These are phyloP conservation scores for Nixonia krombeini DNA, from an alignment of 1,140 invertebrate genomes.

Conservation along the genomic window DNA sequence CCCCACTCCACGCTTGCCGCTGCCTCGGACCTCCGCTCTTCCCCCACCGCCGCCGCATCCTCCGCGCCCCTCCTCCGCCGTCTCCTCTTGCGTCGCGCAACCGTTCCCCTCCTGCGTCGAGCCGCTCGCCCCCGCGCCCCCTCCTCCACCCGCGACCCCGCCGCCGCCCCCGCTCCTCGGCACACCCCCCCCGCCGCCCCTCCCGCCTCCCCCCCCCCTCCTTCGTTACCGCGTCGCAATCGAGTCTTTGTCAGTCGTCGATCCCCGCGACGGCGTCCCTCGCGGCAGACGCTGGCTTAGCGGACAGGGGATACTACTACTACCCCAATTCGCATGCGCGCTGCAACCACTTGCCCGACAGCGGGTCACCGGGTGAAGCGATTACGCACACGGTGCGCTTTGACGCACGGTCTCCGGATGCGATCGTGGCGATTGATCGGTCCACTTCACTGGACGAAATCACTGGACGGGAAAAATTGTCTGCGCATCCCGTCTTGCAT, in stretches of 20 bases:
- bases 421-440: too few relatives aligned
- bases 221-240: slow-evolving; percentile 31
- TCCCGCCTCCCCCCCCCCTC: slow-evolving; percentile 14
- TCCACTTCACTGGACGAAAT: too few relatives aligned
- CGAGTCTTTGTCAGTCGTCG: slow-evolving; percentile 30
- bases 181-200: slow-evolving; percentile 3
- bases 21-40: slow-evolving; percentile 11
- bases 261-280: slow-evolving; percentile 28
- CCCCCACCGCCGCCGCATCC: slow-evolving; percentile 1
- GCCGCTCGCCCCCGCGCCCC: slow-evolving; percentile 11
- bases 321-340: slow-evolving; percentile 56
- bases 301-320: slow-evolving; percentile 43
- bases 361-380: slow-evolving; percentile 52
- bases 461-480: too few relatives aligned
- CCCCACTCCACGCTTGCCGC: slow-evolving; percentile 33
- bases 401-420: not conserved
- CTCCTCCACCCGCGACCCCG: slow-evolving; percentile 9
- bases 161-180: not conserved
- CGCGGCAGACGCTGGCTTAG: slow-evolving; percentile 24
- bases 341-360: slow-evolving; percentile 40
- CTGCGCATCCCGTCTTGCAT: too few relatives aligned
- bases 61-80: slow-evolving; percentile 10
- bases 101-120: slow-evolving; percentile 1
- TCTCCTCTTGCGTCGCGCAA: slow-evolving; percentile 13
- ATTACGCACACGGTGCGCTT: slow-evolving; percentile 8